Evolutionary conservation across 2,113 vertebrate species (phyloP).

Genomic region (Hippoglossus stenolepis): DNA sequence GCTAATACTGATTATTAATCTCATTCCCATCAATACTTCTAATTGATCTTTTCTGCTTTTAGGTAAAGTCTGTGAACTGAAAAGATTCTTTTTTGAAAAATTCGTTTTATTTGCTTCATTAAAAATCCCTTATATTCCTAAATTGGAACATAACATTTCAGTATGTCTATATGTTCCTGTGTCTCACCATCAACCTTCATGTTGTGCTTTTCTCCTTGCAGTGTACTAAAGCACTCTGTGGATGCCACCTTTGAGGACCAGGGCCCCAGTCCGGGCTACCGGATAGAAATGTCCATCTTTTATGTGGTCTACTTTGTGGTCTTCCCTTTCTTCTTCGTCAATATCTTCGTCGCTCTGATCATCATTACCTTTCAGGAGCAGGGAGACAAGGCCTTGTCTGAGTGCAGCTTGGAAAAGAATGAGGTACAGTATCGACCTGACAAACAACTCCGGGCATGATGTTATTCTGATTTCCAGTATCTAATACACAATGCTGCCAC

Average conservation of each 20-base stretch:
- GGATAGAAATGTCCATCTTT: constrained; percentile 98
- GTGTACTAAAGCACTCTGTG: constrained; percentile 96
- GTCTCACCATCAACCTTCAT: background rate
- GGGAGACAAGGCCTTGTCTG: constrained; percentile 96
- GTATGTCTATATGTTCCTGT: background rate
- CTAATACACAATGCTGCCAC: background rate
- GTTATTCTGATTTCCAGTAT: background rate
- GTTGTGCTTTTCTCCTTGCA: constrained; percentile 63
- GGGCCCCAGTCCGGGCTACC: constrained; percentile 93
- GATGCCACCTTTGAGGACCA: constrained; percentile 96
- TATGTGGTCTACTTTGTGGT: constrained; percentile 99
- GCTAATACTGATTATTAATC: too few species aligned
- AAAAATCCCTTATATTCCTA: too few species aligned
- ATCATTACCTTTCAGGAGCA: constrained; percentile 99
- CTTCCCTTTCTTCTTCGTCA: constrained; percentile 99
- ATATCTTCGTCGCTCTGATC: constrained; percentile 98
- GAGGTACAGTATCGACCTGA: constrained; percentile 82
- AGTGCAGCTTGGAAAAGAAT: constrained; percentile 97
- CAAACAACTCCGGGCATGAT: background rate
- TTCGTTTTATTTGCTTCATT: too few species aligned
- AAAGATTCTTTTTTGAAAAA: too few species aligned
- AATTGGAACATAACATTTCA: background rate
- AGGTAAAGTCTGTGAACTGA: too few species aligned
- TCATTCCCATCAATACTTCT: too few species aligned
- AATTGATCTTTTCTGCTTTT: too few species aligned